Evolutionary conservation across 2,113 vertebrate genomes (phyloP).

Genomic region (Pseudolaguvia tuberculata): DNA sequence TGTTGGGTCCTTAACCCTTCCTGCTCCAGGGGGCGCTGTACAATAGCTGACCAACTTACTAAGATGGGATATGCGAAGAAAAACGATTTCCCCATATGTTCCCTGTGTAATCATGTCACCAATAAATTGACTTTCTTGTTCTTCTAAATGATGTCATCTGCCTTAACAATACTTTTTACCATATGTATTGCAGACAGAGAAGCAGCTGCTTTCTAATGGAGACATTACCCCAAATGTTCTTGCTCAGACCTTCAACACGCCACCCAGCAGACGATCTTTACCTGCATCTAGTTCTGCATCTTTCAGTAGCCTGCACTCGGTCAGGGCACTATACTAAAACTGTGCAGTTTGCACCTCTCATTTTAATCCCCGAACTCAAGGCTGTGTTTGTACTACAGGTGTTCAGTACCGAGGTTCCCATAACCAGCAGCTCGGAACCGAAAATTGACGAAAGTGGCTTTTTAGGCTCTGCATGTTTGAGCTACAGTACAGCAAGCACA

Average conservation of each 20-base stretch:
- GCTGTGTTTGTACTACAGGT: conserved; percentile 64
- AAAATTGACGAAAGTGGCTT: conserved; percentile 69
- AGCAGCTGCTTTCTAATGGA: conserved; percentile 52
- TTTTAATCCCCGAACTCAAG: background rate
- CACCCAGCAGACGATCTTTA: conserved; percentile 70
- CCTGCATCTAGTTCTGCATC: conserved; percentile 66
- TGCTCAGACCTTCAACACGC: conserved; percentile 69
- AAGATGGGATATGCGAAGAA: no score
- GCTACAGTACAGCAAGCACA: conserved; percentile 78
- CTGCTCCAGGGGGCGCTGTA: no score
- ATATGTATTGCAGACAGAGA: conserved; percentile 39
- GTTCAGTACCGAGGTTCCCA: conserved; percentile 77
- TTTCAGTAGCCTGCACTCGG: conserved; percentile 81
- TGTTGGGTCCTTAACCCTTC: no score
- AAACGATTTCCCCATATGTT: no score
- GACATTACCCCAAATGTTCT: conserved; percentile 55
- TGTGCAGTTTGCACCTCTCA: background rate
- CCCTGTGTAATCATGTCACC: no score
- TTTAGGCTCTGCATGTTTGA: conserved; percentile 67
- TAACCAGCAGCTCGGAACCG: conserved; percentile 71
- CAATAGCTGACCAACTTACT: no score
- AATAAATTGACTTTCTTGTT: no score
- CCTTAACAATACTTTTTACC: no score
- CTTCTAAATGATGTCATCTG: background rate
- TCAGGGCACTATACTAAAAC: conserved; percentile 60